A percentile compares a stretch with the other conserved stretches of the same genome.
These are phyloP conservation scores for Azemiops feae DNA, from an alignment of 2,113 vertebrate species.

Conservation along the genomic window DNA sequence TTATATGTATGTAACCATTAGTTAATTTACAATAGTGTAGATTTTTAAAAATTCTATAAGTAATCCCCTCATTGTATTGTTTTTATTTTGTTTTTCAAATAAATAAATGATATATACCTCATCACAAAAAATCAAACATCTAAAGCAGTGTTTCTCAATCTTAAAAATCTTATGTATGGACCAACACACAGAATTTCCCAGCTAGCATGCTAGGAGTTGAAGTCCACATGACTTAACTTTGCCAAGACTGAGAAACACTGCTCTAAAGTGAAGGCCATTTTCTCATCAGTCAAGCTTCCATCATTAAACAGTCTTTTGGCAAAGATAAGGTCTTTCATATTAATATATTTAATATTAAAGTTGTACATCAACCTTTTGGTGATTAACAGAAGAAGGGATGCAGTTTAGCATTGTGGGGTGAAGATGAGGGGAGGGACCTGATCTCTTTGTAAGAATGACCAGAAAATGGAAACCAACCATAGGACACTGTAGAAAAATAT, in stretches of 20 bases:
- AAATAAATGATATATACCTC: no score
- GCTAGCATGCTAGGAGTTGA: background rate
- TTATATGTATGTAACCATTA: background rate
- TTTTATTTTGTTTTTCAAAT: no score
- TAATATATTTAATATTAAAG: background rate
- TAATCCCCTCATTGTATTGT: background rate
- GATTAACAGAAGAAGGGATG: no score
- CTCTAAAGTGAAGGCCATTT: slow-evolving; percentile 1
- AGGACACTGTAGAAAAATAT: background rate
- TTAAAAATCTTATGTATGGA: background rate
- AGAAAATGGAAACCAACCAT: background rate
- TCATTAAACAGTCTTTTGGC: background rate
- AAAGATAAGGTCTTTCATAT: slow-evolving; percentile 1
- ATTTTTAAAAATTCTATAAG: background rate
- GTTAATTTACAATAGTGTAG: background rate
- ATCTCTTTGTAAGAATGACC: background rate
- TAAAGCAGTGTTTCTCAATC: no score
- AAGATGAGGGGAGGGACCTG: slow-evolving; percentile 9
- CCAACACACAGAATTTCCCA: background rate
- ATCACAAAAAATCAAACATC: no score
- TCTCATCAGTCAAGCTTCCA: slow-evolving; percentile 9
- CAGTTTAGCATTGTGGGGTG: background rate
- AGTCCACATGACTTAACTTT: no score
- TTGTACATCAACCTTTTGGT: slow-evolving; percentile 12
- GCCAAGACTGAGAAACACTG: background rate